Conservation (phyloP, 1,140 invertebrate genomes). For the Drosophila erecta region DNA sequence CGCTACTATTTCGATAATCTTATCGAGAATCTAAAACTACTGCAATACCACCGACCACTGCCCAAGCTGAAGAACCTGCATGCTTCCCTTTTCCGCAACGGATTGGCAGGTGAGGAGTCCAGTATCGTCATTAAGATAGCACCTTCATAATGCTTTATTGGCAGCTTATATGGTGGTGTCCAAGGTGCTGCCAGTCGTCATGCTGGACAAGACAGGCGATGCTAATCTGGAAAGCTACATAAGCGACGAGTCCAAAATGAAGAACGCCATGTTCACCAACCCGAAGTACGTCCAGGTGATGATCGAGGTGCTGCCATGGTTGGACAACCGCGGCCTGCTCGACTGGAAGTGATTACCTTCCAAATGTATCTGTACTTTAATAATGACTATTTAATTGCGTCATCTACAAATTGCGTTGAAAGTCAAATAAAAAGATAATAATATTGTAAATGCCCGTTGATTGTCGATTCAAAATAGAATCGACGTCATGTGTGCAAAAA, state of each 20-base stretch:
- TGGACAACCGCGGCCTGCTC: slow-evolving; percentile 79
- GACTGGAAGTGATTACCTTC: slow-evolving; percentile 73
- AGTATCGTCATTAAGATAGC: no score
- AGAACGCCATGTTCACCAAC: slow-evolving; percentile 74
- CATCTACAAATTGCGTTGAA: slow-evolving; percentile 1
- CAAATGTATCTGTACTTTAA: not conserved
- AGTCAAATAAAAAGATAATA: slow-evolving; percentile 23
- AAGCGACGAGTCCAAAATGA: slow-evolving; percentile 73
- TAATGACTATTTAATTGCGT: slow-evolving; percentile 34
- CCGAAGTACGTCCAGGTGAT: slow-evolving; percentile 75
- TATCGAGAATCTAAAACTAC: slow-evolving; percentile 68
- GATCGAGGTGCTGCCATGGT: slow-evolving; percentile 74
- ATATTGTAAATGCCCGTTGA: slow-evolving; percentile 7
- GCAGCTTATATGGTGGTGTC: slow-evolving; percentile 77
- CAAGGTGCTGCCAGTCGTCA: slow-evolving; percentile 75
- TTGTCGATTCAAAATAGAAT: not conserved
- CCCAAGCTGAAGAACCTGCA: slow-evolving; percentile 75
- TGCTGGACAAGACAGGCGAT: slow-evolving; percentile 69
- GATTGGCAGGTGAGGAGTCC: slow-evolving; percentile 60
- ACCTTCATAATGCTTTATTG: not conserved
- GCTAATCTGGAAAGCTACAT: slow-evolving; percentile 49
- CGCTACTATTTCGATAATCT: slow-evolving; percentile 76
- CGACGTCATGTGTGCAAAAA: not conserved
- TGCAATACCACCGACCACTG: slow-evolving; percentile 77
- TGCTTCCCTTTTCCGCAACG: slow-evolving; percentile 64